Base-by-base conservation (phyloP, 2,113 vertebrate genomes). In the Boleophthalmus pectinirostris region DNA sequence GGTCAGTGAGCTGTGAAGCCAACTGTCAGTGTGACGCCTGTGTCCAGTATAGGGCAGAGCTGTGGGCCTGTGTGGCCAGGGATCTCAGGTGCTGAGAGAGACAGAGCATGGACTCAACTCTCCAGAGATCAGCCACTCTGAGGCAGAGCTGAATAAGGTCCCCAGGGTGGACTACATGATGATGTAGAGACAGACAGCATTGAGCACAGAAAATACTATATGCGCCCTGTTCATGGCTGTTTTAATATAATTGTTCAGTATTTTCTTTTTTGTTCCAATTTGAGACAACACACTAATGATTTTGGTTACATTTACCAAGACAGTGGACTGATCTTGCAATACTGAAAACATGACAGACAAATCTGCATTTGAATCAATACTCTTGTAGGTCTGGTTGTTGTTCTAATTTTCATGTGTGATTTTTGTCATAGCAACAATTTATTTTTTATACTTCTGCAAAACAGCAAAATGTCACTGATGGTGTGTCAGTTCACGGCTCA, bases 71-170 rank as follows among this genome's bases (percentile, higher is more conserved):
- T 16, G 53, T 47, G 54, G 75, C 84, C 72, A 69, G 85, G 82
- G 84, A 67, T 75, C 84, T 79, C 87, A 88, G 82, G 78, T 87
- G 85, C 78, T 73, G 75, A 78, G 29, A 65, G 74, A 78, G 58
- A 56, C 47, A 69, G 61, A 77, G 70, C 70, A 77, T 21, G 61
- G 65, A 65, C 72, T 47, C 20, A 2, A 72, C 3, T 73, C 80
- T 64, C 80, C 68, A 1, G 69, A 70, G 82, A 73, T 24, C 14
- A 33, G 60, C 35, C 20, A 0, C 20, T 35, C 57, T 6, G 58
- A 20, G 57, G 14, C n/a, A 23, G 35, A 73, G 60, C 67, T 72
- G 69, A 81, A 74, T 74, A 60, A 18, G 75, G 83, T 67, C 69
- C 77, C 79, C 79, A 6, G 76, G 64, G 82, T 84, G 69, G 69